These are phyloP conservation scores for Pantelozetes paolii DNA, from an alignment of 2,888 invertebrate genomes.

Conservation along the genomic window DNA sequence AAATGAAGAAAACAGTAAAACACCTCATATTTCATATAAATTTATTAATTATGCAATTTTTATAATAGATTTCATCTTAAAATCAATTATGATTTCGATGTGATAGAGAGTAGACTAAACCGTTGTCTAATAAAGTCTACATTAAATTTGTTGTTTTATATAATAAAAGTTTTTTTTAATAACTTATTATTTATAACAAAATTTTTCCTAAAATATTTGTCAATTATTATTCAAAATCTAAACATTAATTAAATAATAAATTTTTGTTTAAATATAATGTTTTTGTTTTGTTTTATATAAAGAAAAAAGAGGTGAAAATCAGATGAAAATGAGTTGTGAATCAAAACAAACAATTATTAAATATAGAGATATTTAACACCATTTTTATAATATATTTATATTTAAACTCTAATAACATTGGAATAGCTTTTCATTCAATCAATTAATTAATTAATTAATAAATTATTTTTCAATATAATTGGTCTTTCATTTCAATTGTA, in stretches of 20 bases:
- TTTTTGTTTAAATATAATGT: no score
- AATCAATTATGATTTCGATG: conserved; percentile 12
- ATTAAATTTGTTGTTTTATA: neutral
- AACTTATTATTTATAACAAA: conserved; percentile 9
- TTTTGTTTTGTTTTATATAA: no score
- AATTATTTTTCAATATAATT: neutral
- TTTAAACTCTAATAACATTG: neutral
- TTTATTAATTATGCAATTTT: conserved; percentile 34
- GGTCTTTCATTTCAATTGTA: neutral
- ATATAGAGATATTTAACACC: neutral
- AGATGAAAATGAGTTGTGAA: neutral
- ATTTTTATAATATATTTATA: neutral
- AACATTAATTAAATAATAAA: neutral
- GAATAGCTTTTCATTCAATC: neutral
- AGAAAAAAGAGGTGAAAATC: neutral
- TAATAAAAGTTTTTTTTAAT: neutral
- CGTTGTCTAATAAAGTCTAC: conserved; percentile 16
- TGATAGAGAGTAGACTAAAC: conserved; percentile 6
- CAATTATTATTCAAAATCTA: neutral
- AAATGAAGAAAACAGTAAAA: no score
- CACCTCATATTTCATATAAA: conserved; percentile 2
- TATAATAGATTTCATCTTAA: neutral
- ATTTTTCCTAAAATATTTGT: conserved; percentile 10
- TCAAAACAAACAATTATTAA: neutral
- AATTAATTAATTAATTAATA: neutral